Base-by-base conservation (phyloP, 2,113 vertebrate species). In the Hippocampus abdominalis region DNA sequence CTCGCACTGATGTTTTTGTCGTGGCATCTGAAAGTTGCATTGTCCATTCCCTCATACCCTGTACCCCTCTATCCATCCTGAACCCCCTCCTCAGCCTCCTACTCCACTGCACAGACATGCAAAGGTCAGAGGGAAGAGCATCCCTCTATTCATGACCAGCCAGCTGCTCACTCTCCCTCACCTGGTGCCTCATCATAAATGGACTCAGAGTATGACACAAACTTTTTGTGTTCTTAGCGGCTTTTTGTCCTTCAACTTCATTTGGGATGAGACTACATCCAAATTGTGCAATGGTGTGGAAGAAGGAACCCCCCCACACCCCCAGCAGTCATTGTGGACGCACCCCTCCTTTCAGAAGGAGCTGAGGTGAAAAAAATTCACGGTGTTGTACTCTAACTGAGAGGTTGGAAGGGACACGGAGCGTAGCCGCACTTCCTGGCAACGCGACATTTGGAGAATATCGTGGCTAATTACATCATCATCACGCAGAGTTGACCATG, bases 311-410 rank as follows among this genome's bases (percentile, higher is more conserved):
- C 39, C 13, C 27, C 11, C 27, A 0, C 25, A 23, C 12, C 13
- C 86, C 86, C 88, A 79, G 68, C 11, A 29, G 66, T 84, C 79
- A 89, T 89, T 92, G 88, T 90, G 84, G n/a, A n/a, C 69, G 74
- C 46, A 71, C 39, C 69, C 79, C 74, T 78, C 87, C 81, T 86
- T 91, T 89, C 8, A 69, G 81, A 64, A 77, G 87, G 82, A 88
- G 86, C 81, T 89, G 82, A 82, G 79, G 83, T 84, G 87, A 89
- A 91, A 91, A 91, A 87, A 75, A 40, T 4, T 42, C 11, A 40
- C 11, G 39, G 11, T 20, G 57, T 77, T 81, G 56, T 85, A 82
- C 57, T 20, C 70, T 71, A 80, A 71, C 69, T 64, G 68, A 18
- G 39, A 66, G 27, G 51, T 61, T 21, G 39, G 69, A 73, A 73